These are phyloP conservation scores for Zingel zingel DNA, from an alignment of 2,113 vertebrate genomes.

Conservation along the genomic window DNA sequence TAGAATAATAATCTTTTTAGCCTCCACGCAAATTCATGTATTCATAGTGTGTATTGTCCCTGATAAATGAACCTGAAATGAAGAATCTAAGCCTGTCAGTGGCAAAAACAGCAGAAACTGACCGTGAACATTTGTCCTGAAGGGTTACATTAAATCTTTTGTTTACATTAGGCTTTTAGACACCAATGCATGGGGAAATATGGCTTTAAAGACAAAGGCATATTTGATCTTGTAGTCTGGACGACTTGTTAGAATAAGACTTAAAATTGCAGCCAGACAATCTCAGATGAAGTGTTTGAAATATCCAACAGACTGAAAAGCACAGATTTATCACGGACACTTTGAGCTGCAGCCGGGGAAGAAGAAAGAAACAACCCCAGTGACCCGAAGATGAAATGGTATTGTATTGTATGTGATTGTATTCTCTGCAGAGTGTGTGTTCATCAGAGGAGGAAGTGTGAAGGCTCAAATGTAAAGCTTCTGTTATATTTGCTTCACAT, in stretches of 20 bases:
- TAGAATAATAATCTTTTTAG: no score
- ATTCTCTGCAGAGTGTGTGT: neutral
- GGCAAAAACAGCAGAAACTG: no score
- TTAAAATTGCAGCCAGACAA: no score
- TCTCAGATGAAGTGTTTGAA: neutral
- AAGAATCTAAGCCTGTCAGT: no score
- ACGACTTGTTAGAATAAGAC: neutral
- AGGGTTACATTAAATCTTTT: no score
- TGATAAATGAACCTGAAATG: no score
- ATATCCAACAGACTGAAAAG: neutral
- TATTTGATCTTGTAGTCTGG: neutral
- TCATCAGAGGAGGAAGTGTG: neutral
- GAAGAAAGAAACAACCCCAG: neutral
- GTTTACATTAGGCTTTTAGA: no score
- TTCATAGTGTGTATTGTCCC: no score
- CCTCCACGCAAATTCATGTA: no score
- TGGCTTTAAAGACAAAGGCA: no score
- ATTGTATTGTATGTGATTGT: neutral
- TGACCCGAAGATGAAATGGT: neutral
- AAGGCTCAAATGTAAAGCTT: conserved; percentile 1
- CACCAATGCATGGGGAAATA: no score
- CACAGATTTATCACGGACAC: neutral
- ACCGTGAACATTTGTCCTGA: no score
- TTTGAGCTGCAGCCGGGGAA: neutral
- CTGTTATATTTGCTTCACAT: neutral